Evolutionary conservation across 2,888 invertebrate genomes (phyloP).

Genomic region (Bellardia bayeri): DNA sequence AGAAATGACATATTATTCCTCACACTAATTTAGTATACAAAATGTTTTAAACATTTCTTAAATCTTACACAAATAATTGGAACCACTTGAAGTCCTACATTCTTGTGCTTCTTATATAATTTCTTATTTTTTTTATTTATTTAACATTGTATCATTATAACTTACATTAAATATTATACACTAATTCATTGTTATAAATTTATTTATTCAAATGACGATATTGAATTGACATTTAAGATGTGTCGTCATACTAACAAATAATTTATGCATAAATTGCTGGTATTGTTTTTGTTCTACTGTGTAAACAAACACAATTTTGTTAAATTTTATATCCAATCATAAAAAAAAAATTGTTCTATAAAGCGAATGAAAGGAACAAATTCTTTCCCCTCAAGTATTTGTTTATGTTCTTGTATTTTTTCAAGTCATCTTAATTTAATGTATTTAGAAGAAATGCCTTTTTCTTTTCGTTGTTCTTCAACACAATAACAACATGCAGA

Average conservation of each 20-base stretch:
- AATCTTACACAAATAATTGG: no score
- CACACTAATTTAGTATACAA: no score
- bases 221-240: conserved; percentile 1
- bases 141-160: neutral
- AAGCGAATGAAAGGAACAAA: no score
- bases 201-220: neutral
- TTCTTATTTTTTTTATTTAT: neutral
- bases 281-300: neutral
- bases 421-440: conserved; percentile 20
- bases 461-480: neutral
- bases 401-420: neutral
- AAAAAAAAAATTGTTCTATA: neutral
- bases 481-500: neutral
- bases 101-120: neutral
- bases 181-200: neutral
- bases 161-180: neutral
- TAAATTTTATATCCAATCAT: neutral
- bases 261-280: neutral
- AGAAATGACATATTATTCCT: no score
- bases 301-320: neutral
- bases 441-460: neutral
- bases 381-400: neutral
- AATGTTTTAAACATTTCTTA: no score
- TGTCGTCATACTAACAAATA: neutral
- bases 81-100: neutral